Evolutionary conservation across 2,888 invertebrate genomes (phyloP), one percentile per base, ranked within the genome.

Genomic region (Teleogryllus oceanicus): DNA sequence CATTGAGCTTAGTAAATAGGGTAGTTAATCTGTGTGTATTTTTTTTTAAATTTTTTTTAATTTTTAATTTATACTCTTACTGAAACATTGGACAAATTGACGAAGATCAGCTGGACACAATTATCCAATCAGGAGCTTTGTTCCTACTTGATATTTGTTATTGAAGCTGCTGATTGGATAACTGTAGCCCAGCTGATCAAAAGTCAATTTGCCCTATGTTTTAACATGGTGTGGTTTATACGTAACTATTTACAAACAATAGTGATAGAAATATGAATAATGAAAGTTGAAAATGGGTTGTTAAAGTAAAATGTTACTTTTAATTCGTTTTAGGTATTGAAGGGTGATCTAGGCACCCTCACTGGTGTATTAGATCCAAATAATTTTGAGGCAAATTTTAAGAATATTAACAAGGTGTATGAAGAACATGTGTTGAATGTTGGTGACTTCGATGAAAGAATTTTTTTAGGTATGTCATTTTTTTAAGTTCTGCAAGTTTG

Each of bases 381-480:
- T 18, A 91, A 92, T 85, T 97, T 97, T 88, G 97, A 97, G 84
- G 88, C 89, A 21, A 98, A 98, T 88, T 91, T 93, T 51, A 96
- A 94, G 88, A 92, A 93, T 83, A 89, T 98, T 74, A 95, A 94
- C 84, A 94, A 93, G 86, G 89, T 92, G 16, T 99, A 99, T 87
- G 98, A 98, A 86, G 94, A 94, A 79, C 95, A 94, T 87, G 94
- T 98, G 49, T 88, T 97, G 74, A 95, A 93, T 86, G 94, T 94
- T 82, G 97, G 98, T 1, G 97, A 98, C 87, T 95, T 99, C 87
- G 99, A 99, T 87, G 99, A 99, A 87, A 91, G 98, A 85, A 95
- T 99, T 87, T 96, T 99, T 88, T 90, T 97, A 85, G 94, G 94
- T 90, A 90, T 78, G 81, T 74, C 13, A 13, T 74, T n/a, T 1